Evolutionary conservation across 2,797 vertebrate genomes (phyloP).

Genomic region (Siniperca undulata): DNA sequence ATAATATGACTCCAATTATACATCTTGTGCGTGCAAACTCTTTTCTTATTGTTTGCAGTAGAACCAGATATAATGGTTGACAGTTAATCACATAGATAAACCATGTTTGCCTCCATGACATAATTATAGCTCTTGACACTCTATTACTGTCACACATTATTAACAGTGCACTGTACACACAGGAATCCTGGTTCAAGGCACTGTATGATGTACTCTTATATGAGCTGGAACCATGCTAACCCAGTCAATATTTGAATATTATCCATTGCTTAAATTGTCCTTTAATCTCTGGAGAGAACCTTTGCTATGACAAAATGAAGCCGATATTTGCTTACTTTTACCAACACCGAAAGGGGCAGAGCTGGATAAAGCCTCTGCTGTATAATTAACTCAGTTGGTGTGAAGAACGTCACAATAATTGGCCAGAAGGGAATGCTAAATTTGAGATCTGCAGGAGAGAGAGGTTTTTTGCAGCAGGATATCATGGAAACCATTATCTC

Average conservation of each 20-base stretch:
- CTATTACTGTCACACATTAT: background rate
- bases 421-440: constrained; percentile 27
- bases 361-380: constrained; percentile 14
- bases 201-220: background rate
- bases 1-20: background rate
- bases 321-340: background rate
- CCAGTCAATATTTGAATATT: constrained; percentile 10
- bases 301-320: background rate
- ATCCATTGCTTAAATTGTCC: background rate
- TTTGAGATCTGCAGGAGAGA: constrained; percentile 9
- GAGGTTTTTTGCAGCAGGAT: constrained; percentile 10
- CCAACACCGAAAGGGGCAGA: background rate
- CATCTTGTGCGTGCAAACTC: background rate
- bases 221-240: background rate
- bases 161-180: constrained; percentile 7
- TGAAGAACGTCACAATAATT: constrained; percentile 24
- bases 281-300: background rate
- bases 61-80: constrained; percentile 27
- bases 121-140: constrained; percentile 12
- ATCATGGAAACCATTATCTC: constrained; percentile 39
- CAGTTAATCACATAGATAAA: constrained; percentile 26
- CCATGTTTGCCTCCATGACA: constrained; percentile 25
- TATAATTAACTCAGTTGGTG: constrained; percentile 19
- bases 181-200: background rate
- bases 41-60: constrained; percentile 32